Conservation (phyloP, 2,113 vertebrate species). For the Ailurus styani region DNA sequence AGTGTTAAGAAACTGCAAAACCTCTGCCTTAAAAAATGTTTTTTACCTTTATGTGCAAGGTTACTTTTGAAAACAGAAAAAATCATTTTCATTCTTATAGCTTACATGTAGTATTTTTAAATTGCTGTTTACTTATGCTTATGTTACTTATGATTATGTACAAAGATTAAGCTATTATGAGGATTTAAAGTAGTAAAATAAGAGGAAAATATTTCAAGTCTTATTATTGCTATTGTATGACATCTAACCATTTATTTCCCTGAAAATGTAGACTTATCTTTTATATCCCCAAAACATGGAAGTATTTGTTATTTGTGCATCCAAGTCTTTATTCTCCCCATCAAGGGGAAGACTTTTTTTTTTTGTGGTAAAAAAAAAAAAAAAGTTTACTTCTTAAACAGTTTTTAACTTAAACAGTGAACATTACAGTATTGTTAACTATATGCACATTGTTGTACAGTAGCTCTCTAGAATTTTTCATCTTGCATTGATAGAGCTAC, state of each 20-base stretch:
- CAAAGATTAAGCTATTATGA: not conserved
- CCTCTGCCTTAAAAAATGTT: not conserved
- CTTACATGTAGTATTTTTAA: not conserved
- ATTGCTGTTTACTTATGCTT: not conserved
- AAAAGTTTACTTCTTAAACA: not conserved
- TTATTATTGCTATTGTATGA: not conserved
- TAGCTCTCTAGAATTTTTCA: not conserved
- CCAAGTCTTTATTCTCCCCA: not conserved
- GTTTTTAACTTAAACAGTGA: not conserved
- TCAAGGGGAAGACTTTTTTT: not conserved
- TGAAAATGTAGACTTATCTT: not conserved
- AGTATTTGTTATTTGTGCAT: constrained; percentile 1
- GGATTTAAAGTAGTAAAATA: not conserved
- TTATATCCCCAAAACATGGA: not conserved
- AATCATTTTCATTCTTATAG: not conserved
- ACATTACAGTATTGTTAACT: not conserved
- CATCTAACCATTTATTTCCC: not conserved
- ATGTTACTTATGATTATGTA: not conserved
- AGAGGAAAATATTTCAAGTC: not conserved
- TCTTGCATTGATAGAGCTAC: not conserved
- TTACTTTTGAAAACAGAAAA: not conserved
- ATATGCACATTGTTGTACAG: not conserved
- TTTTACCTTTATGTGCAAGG: not conserved
- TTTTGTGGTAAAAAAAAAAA: not conserved
- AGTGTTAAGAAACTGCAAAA: constrained; percentile 8